Conservation (phyloP, 2,113 vertebrate genomes). For the Egretta garzetta region DNA sequence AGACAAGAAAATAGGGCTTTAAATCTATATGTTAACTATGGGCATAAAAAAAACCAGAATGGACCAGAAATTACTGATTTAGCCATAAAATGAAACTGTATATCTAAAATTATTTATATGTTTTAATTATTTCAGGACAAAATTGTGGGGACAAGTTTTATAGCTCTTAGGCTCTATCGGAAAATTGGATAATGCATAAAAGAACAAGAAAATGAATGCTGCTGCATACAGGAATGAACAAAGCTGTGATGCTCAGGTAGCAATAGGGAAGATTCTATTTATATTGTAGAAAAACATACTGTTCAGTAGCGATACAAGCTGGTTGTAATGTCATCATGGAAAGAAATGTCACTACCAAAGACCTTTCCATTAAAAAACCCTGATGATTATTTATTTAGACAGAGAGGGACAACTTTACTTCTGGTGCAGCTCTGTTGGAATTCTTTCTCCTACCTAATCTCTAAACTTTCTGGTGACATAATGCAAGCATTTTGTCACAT, state of each 20-base stretch:
- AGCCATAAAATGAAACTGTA: slow-evolving; percentile 1
- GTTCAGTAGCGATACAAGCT: background rate
- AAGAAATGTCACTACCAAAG: background rate
- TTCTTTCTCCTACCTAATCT: background rate
- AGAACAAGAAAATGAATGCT: slow-evolving; percentile 19
- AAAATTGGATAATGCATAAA: slow-evolving; percentile 57
- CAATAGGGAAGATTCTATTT: background rate
- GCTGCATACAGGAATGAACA: background rate
- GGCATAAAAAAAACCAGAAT: background rate
- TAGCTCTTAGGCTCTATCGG: background rate
- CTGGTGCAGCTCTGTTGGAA: background rate
- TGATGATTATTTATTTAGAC: background rate
- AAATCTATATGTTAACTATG: background rate
- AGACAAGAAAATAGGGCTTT: slow-evolving; percentile 17
- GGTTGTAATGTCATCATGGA: background rate
- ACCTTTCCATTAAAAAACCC: background rate
- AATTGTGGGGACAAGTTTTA: slow-evolving; percentile 10
- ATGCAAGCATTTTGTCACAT: background rate
- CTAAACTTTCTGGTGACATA: background rate
- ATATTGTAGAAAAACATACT: background rate
- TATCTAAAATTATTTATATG: background rate
- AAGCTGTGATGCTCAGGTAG: background rate
- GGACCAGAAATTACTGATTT: background rate
- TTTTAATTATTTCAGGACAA: slow-evolving; percentile 43
- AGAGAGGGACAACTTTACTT: background rate